Conservation (phyloP, 2,888 invertebrate species). For the Pilophorus perplexus region DNA sequence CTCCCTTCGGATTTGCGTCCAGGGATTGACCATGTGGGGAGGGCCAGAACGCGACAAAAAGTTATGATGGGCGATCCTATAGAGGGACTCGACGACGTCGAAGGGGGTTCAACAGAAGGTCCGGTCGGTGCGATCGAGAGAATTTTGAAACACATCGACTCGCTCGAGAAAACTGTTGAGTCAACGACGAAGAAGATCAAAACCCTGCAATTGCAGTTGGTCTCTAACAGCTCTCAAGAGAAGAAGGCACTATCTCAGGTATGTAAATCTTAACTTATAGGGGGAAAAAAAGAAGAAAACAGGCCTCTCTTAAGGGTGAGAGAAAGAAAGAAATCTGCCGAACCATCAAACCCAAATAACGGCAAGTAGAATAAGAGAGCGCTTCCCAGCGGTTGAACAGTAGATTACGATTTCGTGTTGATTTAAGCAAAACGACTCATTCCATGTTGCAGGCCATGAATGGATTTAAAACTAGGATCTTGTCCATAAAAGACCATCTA, state of each 20-base stretch:
- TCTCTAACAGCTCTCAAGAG: neutral
- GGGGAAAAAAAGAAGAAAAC: too few relatives aligned
- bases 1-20: conserved; percentile 12
- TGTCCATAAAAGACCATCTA: too few relatives aligned
- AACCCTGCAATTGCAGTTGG: neutral
- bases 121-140: neutral
- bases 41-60: neutral
- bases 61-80: conserved; percentile 13
- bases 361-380: too few relatives aligned
- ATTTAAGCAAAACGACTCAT: too few relatives aligned
- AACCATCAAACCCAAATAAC: too few relatives aligned
- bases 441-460: too few relatives aligned
- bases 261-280: neutral
- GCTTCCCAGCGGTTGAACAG: too few relatives aligned
- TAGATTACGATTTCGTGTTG: too few relatives aligned
- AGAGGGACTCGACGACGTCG: neutral
- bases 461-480: too few relatives aligned
- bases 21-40: neutral
- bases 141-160: conserved; percentile 9
- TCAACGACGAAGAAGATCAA: neutral
- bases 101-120: neutral
- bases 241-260: neutral
- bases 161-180: neutral
- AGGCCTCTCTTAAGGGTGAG: too few relatives aligned
- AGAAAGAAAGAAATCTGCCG: too few relatives aligned